Evolutionary conservation across 1,140 invertebrate species (phyloP), one percentile per base, ranked within the genome.

Genomic region (Diorhabda sublineata): DNA sequence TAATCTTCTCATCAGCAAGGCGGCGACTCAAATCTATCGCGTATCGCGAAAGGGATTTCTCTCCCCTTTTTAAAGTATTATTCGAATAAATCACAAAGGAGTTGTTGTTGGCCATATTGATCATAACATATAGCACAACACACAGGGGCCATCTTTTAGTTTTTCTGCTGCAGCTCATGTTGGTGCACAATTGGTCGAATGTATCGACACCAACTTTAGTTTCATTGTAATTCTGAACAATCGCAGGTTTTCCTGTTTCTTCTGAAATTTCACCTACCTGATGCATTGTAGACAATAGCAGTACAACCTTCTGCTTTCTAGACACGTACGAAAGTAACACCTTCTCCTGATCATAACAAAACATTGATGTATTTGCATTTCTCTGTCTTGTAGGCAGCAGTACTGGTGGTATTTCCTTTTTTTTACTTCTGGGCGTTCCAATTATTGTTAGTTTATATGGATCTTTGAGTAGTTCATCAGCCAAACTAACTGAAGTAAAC

Each of bases 201-300:
- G 11, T 11, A 11, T 84, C 83, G 0, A 85, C 84, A 4, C 78
- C 82, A 41, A 78, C 81, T 78, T 82, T 84, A n/a, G 80, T 82
- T 11, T 64, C 52, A 69, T 85, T 82, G 71, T 84, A 85, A 61
- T 76, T 76, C 5, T 47, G 61, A 11, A 11, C 11, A 11, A 11
- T 11, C 0, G 11, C 11, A 11, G 11, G 11, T 11, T 11, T 11
- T 11, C 11, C 11, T 11, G 11, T 11, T 11, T 11, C 11, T 11
- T 11, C 11, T 11, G 11, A 11, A 11, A 11, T 11, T 11, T 11
- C 11, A 11, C 11, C 11, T 11, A 0, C 11, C 11, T 11, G 11
- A 11, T 11, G 11, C 11, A 11, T 11, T 11, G 11, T 11, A 11
- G 11, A 11, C 11, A 11, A 11, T 11, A 11, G 11, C 11, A n/a